Base-by-base conservation (phyloP, 2,113 vertebrate genomes). In the Sander vitreus region DNA sequence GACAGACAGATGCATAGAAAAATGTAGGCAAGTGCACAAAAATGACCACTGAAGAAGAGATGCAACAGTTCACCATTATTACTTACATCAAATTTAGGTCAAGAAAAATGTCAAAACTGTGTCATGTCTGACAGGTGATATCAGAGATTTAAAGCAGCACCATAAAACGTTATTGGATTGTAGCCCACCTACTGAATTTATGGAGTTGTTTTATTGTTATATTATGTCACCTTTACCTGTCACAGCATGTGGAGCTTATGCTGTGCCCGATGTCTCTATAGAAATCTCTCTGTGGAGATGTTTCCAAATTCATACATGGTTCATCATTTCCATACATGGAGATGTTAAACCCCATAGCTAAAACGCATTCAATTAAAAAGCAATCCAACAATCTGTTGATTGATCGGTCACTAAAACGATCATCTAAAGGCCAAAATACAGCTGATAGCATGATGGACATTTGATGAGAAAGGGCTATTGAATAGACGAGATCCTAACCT, bases 151-250 rank as follows among this genome's bases (percentile, higher is more conserved):
- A 58, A 36, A 78, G 64, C 62, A 53, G 39, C 78, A 18, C 13
- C n/a, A 59, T 81, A 67, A 81, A 76, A 68, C 36, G 2, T 67
- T 75, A 82, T 13, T 73, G 58, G n/a, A 70, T 33, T 65, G n/a
- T 51, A 39, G 6, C 36, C 36, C 2, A 25, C 45, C 30, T 9
- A 3, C 54, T 78, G 69, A 72, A 74, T 87, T 88, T 83, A 83
- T 76, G 51, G 59, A 69, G 14, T 54, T n/a, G 11, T 72, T 68
- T 65, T 68, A 51, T 55, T 51, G 67, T 76, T 48, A 9, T 51
- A 73, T 76, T 0, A 60, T 73, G 51, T 78, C 80, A 73, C 62
- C 36, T 80, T 47, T 64, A 73, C 55, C 62, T 80, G 62, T 78
- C 36, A 68, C 14, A 65, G 59, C 73, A 78, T 23, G 43, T 57